Base-by-base conservation (phyloP, 2,113 vertebrate genomes). In the Stigmatopora nigra region DNA sequence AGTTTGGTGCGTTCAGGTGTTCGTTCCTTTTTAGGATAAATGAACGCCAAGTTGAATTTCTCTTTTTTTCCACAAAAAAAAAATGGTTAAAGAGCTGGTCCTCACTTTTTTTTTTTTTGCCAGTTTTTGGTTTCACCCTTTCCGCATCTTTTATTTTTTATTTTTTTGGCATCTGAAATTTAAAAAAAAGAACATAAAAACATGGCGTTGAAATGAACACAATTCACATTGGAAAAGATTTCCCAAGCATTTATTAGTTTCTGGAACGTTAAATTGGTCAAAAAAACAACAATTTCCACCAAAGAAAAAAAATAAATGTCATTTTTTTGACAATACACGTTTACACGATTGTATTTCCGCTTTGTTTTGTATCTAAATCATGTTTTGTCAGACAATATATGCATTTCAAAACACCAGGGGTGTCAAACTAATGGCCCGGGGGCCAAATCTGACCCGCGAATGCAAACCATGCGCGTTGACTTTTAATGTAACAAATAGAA, bases 141-240 rank as follows among this genome's bases (percentile, higher is more conserved):
- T 31, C 36, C 65, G 67, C 74, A 82, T 87, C 81, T 84, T 61
- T 44, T 35, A 9, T 57, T 57, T 31, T 31, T 31, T 31, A 31
- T 31, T 7, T 47, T 70, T 82, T 75, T 72, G 79, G 67, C 78
- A 79, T 83, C 57, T 65, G 63, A 82, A 88, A 87, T 82, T n/a
- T n/a, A n/a, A n/a, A n/a, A n/a, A n/a, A n/a, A n/a, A n/a, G n/a
- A 31, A 31, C 3, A 31, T 2, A 31, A 84, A 87, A 87, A 77
- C 66, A 76, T 41, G 67, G 57, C 67, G 52, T 68, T 78, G 25
- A 61, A 80, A 73, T 20, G 19, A 17, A 59, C 0, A 0, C 10
- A 17, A 17, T 20, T 48, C 10, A n/a, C 14, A 44, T 3, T 3
- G 5, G 11, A 65, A 63, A 64, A 19, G 61, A 56, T 77, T 56